Conservation (phyloP, 1,140 invertebrate species). For the Ceratosolen fusciceps region DNA sequence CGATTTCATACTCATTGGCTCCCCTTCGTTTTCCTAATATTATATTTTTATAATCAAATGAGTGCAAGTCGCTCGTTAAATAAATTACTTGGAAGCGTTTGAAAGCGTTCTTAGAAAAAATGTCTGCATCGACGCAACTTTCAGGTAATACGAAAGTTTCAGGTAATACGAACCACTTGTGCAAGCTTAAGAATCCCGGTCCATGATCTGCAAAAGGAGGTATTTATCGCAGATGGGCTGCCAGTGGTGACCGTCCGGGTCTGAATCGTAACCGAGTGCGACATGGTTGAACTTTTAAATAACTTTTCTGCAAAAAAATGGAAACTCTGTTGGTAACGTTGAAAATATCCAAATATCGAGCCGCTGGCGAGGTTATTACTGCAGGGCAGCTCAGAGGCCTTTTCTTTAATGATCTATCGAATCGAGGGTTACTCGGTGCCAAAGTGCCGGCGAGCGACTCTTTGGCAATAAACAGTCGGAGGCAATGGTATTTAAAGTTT, state of each 20-base stretch:
- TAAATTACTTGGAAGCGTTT: constrained; percentile 11
- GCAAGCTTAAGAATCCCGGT: constrained; percentile 82
- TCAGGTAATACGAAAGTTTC: background rate
- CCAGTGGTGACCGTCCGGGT: constrained; percentile 84
- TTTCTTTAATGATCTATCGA: too few species aligned
- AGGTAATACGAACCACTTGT: constrained; percentile 77
- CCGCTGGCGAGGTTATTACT: too few species aligned
- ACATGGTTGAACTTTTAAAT: constrained; percentile 73
- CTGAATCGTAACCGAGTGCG: constrained; percentile 86
- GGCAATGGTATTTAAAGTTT: too few species aligned
- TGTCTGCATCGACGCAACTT: constrained; percentile 11
- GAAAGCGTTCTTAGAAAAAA: constrained; percentile 29
- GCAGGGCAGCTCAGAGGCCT: too few species aligned
- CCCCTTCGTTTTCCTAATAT: too few species aligned
- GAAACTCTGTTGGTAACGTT: background rate
- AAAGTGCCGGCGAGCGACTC: too few species aligned
- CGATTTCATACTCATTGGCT: too few species aligned
- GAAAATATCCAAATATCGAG: too few species aligned
- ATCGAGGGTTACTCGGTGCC: too few species aligned
- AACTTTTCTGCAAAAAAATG: constrained; percentile 1
- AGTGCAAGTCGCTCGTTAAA: constrained; percentile 15
- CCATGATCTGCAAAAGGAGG: constrained; percentile 80
- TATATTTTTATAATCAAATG: too few species aligned
- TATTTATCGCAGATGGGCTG: constrained; percentile 82
- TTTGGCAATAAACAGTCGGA: too few species aligned